Evolutionary conservation across 2,797 vertebrate species (phyloP), one percentile per base, ranked within the genome.

Genomic region (Ctenosaura bakeri): DNA sequence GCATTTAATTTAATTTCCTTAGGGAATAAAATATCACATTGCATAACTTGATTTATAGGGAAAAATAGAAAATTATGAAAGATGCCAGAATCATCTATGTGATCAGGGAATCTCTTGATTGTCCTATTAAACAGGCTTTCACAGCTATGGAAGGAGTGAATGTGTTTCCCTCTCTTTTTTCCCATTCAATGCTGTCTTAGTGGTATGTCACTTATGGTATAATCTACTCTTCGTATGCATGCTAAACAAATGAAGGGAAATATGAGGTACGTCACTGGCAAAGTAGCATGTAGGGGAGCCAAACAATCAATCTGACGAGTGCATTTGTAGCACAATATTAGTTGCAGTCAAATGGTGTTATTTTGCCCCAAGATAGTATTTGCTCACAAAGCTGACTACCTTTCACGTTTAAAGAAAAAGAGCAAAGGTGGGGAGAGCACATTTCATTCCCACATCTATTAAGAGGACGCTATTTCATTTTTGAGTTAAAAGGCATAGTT

Each of bases 21-120:
- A 91, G 92, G 90, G 96, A 95, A 85, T 20, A 88, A 85, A 91
- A 95, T 77, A n/a, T 91, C 82, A 94, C 95, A 93, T 92, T 87
- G 94, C 94, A 92, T 88, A 92, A 90, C 95, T 97, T 97, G 96
- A 96, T 95, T 96, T 94, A 97, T 91, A 90, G 95, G 96, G 35
- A 95, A 95, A 29, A 83, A 92, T 83, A 90, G 91, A 93, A 96
- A 95, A 94, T 89, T 92, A 85, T 78, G 86, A 94, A 93, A 92
- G 69, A 95, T 95, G 86, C 93, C 79, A 93, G 92, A 90, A 95
- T 88, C 83, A 74, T 94, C 29, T 88, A 92, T 94, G 95, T 92
- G 94, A 90, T 90, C 95, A 93, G 85, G 93, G 24, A 66, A 77
- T 94, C 91, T 93, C 95, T 94, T 90, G 91, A 84, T 93, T 91